A percentile compares a stretch with the other conserved stretches of the same genome.
Evolutionary conservation across 2,797 vertebrate genomes (phyloP).

Genomic region (Pseudochaenichthys georgianus): DNA sequence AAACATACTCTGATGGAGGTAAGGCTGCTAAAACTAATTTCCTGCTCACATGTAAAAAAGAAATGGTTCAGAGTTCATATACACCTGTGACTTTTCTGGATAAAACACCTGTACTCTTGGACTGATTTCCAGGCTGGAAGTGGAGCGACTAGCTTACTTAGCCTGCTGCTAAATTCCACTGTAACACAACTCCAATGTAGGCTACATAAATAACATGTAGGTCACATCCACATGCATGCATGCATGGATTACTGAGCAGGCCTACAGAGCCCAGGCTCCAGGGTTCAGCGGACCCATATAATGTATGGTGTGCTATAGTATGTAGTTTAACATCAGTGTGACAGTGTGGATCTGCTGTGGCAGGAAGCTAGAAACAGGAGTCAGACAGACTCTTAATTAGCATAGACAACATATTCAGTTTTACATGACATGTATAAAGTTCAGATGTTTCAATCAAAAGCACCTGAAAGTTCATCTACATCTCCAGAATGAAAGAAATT

Average conservation of each 20-base stretch:
- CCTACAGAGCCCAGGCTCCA: neutral
- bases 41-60: neutral
- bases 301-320: neutral
- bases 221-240: slow-evolving; percentile 51
- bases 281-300: neutral
- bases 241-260: slow-evolving; percentile 28
- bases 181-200: slow-evolving; percentile 41
- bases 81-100: neutral
- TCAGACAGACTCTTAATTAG: neutral
- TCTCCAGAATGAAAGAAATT: neutral
- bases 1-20: slow-evolving; percentile 99
- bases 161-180: slow-evolving; percentile 29
- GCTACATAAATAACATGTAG: slow-evolving; percentile 64
- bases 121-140: slow-evolving; percentile 35
- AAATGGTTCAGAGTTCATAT: neutral
- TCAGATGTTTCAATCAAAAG: neutral
- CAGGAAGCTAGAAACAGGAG: neutral
- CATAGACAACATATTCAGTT: neutral
- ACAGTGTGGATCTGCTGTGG: slow-evolving; percentile 3
- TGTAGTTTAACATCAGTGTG: neutral
- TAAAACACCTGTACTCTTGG: slow-evolving; percentile 4
- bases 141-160: slow-evolving; percentile 49
- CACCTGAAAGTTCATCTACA: neutral
- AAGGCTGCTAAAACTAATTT: slow-evolving; percentile 60
- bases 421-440: neutral